A percentile compares a stretch with the other conserved stretches of the same genome.
Conservation (phyloP, 2,797 vertebrate genomes). For the Tapera naevia region DNA sequence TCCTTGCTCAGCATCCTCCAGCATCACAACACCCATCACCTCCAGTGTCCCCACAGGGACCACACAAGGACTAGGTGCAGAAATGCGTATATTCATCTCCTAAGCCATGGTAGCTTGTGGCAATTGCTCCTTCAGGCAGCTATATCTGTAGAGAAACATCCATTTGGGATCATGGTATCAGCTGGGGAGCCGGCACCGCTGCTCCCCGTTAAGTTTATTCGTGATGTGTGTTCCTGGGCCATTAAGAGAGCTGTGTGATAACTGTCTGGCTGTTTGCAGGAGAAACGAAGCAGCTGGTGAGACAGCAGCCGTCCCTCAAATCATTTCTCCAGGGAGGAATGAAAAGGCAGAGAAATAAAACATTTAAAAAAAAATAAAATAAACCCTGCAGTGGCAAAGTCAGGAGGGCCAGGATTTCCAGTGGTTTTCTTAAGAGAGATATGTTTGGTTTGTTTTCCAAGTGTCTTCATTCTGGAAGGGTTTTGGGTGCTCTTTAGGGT, state of each 20-base stretch:
- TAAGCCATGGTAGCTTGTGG: accelerated
- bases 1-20: neutral
- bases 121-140: neutral
- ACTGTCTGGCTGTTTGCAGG: neutral
- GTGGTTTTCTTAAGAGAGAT: neutral
- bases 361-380: neutral
- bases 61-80: accelerated
- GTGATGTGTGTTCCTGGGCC: neutral
- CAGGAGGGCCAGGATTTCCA: neutral
- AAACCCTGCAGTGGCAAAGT: neutral
- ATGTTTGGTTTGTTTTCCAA: neutral
- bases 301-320: neutral
- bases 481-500: neutral
- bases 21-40: neutral
- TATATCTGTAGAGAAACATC: neutral
- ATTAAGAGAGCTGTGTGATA: slow-evolving; percentile 47
- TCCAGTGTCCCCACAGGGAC: accelerated
- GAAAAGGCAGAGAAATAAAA: neutral
- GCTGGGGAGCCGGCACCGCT: neutral
- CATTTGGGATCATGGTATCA: accelerated
- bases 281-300: slow-evolving; percentile 15
- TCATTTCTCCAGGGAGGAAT: neutral
- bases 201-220: slow-evolving; percentile 47
- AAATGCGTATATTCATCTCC: neutral
- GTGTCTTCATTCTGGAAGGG: neutral